phyloP scores from a whole-genome alignment of 1,140 invertebrate genomes.

The Drosophila ananassae region DNA sequence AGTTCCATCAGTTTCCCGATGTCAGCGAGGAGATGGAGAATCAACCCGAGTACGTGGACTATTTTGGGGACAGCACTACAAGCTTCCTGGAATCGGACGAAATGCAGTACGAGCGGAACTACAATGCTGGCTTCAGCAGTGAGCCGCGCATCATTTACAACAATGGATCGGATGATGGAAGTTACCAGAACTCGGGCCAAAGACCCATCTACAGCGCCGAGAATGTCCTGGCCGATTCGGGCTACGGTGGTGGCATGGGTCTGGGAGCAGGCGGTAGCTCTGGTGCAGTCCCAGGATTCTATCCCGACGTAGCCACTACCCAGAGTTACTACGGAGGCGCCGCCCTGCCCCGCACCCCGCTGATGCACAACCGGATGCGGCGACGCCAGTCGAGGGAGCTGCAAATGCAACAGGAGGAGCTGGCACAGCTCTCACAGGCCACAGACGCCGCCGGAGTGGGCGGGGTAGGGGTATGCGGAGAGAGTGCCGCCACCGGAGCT shows the following conservation, averaged over 20 bases:
- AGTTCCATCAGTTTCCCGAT: conserved; percentile 78
- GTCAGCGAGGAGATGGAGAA: conserved; percentile 74
- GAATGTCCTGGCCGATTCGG: conserved; percentile 56
- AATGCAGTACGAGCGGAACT: conserved; percentile 80
- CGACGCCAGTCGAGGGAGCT: conserved; percentile 73
- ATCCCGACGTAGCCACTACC: conserved; percentile 45
- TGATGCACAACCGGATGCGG: conserved; percentile 76
- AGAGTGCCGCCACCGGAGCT: conserved; percentile 5
- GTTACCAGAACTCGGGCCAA: conserved; percentile 51
- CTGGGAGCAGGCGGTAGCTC: conserved; percentile 20
- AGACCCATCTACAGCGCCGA: conserved; percentile 77
- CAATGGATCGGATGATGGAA: conserved; percentile 66
- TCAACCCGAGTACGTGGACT: conserved; percentile 74
- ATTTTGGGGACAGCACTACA: conserved; percentile 75
- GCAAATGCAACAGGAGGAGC: conserved; percentile 71
- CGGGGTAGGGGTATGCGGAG: neutral
- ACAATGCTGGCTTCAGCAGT: conserved; percentile 77
- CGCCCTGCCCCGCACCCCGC: conserved; percentile 70
- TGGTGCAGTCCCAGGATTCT: conserved; percentile 46
- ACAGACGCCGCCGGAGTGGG: conserved; percentile 3
- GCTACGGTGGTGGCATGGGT: conserved; percentile 32
- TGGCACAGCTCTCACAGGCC: conserved; percentile 33
- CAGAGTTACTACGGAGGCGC: conserved; percentile 52
- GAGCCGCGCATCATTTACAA: conserved; percentile 84
- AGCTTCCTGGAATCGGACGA: conserved; percentile 82